A percentile compares a stretch with the other conserved stretches of the same genome.
These are phyloP conservation scores for Ceratina australensis DNA, from an alignment of 1,140 invertebrate species.

Conservation along the genomic window DNA sequence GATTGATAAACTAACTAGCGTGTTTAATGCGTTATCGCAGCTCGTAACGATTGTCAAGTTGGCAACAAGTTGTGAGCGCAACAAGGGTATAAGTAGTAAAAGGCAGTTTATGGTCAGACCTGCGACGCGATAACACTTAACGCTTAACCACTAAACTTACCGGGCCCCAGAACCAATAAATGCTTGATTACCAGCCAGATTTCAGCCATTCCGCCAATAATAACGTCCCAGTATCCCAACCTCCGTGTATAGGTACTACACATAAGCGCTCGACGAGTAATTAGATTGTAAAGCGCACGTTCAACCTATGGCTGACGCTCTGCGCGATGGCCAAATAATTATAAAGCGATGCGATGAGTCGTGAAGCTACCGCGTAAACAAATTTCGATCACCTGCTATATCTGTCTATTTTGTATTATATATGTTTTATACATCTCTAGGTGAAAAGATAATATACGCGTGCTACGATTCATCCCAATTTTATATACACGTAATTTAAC, in stretches of 20 bases:
- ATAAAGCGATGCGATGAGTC: neutral
- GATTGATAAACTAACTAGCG: no score
- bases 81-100: conserved; percentile 27
- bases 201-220: conserved; percentile 30
- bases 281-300: conserved; percentile 31
- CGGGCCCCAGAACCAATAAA: conserved; percentile 24
- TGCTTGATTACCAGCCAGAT: conserved; percentile 26
- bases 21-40: neutral
- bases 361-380: neutral
- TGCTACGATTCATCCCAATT: no score
- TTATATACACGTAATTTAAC: no score
- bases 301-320: neutral
- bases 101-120: conserved; percentile 19
- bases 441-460: no score
- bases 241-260: neutral
- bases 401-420: no score
- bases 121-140: conserved; percentile 15
- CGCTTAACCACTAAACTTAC: conserved; percentile 6
- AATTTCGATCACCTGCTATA: no score
- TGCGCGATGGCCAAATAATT: conserved; percentile 4
- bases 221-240: neutral
- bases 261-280: conserved; percentile 17
- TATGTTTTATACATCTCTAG: no score
- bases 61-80: neutral
- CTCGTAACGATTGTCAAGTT: conserved; percentile 1